Evolutionary conservation across 2,888 invertebrate species (phyloP), one percentile per base, ranked within the genome.

Genomic region (Eucera pruinosa): DNA sequence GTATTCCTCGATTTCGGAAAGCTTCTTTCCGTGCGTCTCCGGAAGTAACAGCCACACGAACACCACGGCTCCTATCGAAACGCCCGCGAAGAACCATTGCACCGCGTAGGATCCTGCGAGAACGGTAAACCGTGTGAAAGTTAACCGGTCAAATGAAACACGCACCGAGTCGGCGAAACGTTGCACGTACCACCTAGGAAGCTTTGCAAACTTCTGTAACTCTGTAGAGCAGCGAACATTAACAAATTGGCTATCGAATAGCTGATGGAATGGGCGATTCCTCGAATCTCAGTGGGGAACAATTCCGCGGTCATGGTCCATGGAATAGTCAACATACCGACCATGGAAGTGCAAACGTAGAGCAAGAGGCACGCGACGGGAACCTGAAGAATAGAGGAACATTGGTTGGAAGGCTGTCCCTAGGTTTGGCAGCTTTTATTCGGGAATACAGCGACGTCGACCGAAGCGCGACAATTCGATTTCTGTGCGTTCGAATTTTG

Each of bases 241-340:
- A 94, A 89, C 30, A 94, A 81, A 84, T 94, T 94, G 0, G 94
- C 95, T 81, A 94, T 91, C 41, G 94, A 93, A 87, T 94, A 94
- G 50, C 94, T 93, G 57, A 95, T 92, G 9, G 94, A 94, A 81
- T 95, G 94, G 0, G 94, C 94, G 15, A 94, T 90, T 2, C 94
- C 94, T 25, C 95, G 93, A 50, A 95, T 94, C 79, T 94, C 94
- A 2, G 94, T 92, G 0, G 95, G 95, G 85, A 94, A 95, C 3
- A 95, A 89, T 90, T 95, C 95, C 0, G 95, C 95, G 0, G 94
- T 95, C 94, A 95, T 94, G n/a, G 94, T 95, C 95, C 95, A 95
- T 0, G 95, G 95, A 25, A 95, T 94, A 6, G 94, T 94, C 41
- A 95, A 90, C 81, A 95, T 90, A 0, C 95, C 95, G 48, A 94